Base-by-base conservation (phyloP, 1,140 invertebrate species). In the Pomacea maculata region DNA sequence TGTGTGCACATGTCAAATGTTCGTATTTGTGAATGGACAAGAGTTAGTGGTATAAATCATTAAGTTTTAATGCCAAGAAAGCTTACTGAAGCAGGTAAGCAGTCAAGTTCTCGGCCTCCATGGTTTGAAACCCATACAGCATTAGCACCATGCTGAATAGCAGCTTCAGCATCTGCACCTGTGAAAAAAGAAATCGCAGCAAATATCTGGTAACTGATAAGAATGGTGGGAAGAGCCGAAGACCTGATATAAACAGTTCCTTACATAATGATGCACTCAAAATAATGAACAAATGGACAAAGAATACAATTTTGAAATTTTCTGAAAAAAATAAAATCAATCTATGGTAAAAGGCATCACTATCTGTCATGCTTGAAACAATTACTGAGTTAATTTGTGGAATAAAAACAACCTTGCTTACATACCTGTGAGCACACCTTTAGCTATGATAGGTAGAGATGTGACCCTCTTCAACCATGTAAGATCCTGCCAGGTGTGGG, bases 81-180 rank as follows among this genome's bases (percentile, higher is more conserved):
- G 19, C 64, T 67, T 63, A 83, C 83, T 55, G 83, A 93, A 63
- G 97, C 94, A 17, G 95, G 95, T 45, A 95, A 94, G 45, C 94
- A 94, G 88, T 98, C 97, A 29, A 98, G 91, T 92, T 98, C 97
- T 77, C 97, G 93, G 0, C 94, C 97, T 1, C 97, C 97, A 91
- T 98, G 97, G 92, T 98, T 98, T 0, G 97, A 98, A 15, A 99
- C 96, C 21, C 96, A 92, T 70, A 99, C 94, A 0, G 93, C 97
- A n/a, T 93, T 90, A 68, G 94, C 95, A 17, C 96, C 96, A 74
- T 94, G 91, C 86, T 96, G 91, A 1, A 94, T 91, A 0, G 95
- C 96, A 80, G 95, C 91, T 15, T 94, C 83, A 0, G 97, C 97
- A 92, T 98, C 97, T 87, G 97, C 95, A 1, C 93, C 83, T 84